Base-by-base conservation (phyloP, 2,888 invertebrate genomes). In the Chrysolina oricalcia region DNA sequence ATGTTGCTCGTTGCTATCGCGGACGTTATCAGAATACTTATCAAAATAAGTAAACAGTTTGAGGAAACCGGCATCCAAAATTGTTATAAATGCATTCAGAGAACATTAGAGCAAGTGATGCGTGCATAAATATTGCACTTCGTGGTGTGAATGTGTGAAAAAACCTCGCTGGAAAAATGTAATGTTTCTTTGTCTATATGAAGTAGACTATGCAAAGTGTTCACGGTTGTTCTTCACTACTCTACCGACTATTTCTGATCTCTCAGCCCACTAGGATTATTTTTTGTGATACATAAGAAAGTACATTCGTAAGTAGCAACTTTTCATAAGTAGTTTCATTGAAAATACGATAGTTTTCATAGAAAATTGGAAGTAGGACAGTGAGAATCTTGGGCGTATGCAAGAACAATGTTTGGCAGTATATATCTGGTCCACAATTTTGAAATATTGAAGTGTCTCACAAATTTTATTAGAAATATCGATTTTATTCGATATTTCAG, bases 141-240 rank as follows among this genome's bases (percentile, higher is more conserved):
- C 78, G 79, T 75, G 80, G 74, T 73, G 81, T 82, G 83, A 74
- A 75, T 82, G 82, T 80, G 83, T 80, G 83, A 81, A 83, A 86
- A 85, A 86, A 82, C 71, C 82, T 76, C 78, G 77, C 79, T 79
- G 78, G 83, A 87, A 87, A 87, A 86, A 87, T 87, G 88, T 87
- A 86, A 88, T 83, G 85, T 86, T 87, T 87, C 88, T 88, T 87
- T 88, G 87, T 88, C 86, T 86, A 77, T 80, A 82, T 82, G 80
- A 82, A 81, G 85, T 83, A 83, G 85, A 80, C 83, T 81, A 85
- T 86, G 86, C 85, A 83, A 86, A 85, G 84, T 85, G 85, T 83
- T 78, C 81, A 83, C 83, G 81, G 79, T 82, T 81, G 80, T 80
- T 78, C 79, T 82, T 80, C 75, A 70, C 74, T 77, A n/a, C n/a